These are phyloP conservation scores for Columba livia DNA, from an alignment of 2,113 vertebrate genomes.

Conservation along the genomic window DNA sequence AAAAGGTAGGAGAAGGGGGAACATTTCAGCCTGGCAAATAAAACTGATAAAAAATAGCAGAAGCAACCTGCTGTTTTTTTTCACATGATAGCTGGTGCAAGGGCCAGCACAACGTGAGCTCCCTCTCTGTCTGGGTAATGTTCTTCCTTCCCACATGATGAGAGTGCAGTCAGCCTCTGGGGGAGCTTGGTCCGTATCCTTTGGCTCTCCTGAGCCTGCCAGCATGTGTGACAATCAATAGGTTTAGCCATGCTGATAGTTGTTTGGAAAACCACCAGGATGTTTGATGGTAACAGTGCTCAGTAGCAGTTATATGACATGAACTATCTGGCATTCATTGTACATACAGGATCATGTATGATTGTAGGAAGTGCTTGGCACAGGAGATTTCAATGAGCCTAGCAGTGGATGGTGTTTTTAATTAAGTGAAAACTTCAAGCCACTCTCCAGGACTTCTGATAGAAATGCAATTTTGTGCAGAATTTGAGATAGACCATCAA, in stretches of 20 bases:
- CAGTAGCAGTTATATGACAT: background rate
- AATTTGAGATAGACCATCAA: constrained; percentile 18
- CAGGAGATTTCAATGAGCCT: background rate
- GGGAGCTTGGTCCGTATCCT: background rate
- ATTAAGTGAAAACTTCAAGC: background rate
- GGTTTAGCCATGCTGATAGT: background rate
- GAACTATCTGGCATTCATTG: background rate
- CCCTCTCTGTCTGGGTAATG: background rate
- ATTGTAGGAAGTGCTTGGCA: background rate
- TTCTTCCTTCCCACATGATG: background rate
- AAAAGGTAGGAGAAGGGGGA: background rate
- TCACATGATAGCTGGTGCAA: background rate
- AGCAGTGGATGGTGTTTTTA: background rate
- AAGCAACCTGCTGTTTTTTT: background rate
- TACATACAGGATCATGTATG: background rate
- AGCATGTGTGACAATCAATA: background rate
- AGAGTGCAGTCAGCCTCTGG: background rate
- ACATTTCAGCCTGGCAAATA: background rate
- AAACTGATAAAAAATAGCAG: background rate
- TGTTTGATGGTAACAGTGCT: background rate
- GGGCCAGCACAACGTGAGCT: background rate
- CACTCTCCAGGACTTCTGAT: background rate
- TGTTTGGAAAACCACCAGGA: background rate
- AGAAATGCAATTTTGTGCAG: constrained; percentile 3
- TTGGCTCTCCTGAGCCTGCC: background rate